phyloP scores from a whole-genome alignment of 2,113 vertebrate genomes.

The Tamias sibiricus region DNA sequence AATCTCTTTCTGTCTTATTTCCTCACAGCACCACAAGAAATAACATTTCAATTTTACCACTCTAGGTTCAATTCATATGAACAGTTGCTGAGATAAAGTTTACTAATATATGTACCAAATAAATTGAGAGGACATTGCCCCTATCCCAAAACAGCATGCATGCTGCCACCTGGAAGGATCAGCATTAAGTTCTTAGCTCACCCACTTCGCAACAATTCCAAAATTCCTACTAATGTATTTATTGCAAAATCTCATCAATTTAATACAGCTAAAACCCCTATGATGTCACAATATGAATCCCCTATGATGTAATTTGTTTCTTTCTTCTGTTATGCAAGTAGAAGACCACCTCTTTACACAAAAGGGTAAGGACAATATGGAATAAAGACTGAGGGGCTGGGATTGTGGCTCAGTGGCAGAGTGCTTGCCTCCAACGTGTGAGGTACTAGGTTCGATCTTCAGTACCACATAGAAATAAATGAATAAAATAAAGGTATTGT shows the following conservation, averaged over 20 bases:
- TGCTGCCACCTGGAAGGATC: neutral
- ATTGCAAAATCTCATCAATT: neutral
- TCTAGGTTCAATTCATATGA: neutral
- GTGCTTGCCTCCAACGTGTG: no score
- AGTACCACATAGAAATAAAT: no score
- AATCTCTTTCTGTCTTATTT: neutral
- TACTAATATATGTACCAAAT: neutral
- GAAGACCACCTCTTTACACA: neutral
- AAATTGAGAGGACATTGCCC: neutral
- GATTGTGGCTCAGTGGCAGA: no score
- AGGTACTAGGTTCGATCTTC: no score
- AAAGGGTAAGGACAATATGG: neutral
- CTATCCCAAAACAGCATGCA: neutral
- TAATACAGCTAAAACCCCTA: neutral
- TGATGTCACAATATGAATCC: neutral
- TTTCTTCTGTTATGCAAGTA: neutral
- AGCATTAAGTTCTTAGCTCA: neutral
- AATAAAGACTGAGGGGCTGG: neutral
- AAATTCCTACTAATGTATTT: neutral
- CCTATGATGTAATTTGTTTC: neutral
- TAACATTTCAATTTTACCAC: no score
- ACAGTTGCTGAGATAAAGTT: neutral
- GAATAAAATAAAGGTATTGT: no score
- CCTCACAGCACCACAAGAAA: neutral
- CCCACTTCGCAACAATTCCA: neutral